Percentiles rank a stretch among this genome's conserved stretches.
Evolutionary conservation across 1,140 invertebrate genomes (phyloP).

Genomic region (Drosophila bifasciata): DNA sequence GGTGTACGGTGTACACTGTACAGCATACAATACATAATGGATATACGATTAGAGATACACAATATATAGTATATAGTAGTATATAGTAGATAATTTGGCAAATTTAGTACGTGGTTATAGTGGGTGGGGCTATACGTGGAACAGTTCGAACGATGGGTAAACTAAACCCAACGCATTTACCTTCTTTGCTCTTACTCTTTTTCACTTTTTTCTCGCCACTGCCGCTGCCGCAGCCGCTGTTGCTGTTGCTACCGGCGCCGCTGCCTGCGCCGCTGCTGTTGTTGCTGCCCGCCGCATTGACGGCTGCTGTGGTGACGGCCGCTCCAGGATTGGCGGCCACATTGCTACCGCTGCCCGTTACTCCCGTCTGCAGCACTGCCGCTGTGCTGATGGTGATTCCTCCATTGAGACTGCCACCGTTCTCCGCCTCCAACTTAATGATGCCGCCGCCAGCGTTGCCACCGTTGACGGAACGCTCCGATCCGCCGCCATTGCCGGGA

Average conservation of each 20-base stretch:
- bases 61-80: no score
- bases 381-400: not conserved
- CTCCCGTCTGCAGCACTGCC: not conserved
- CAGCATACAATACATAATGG: constrained; percentile 19
- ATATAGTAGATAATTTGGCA: no score
- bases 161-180: constrained; percentile 76
- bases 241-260: constrained; percentile 44
- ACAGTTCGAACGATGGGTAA: constrained; percentile 80
- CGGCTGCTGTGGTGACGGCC: constrained; percentile 14
- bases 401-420: constrained; percentile 5
- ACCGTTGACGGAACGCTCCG: constrained; percentile 44
- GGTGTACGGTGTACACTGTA: constrained; percentile 1
- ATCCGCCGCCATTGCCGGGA: constrained; percentile 56
- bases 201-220: constrained; percentile 84
- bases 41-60: constrained; percentile 17
- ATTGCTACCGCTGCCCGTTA: not conserved
- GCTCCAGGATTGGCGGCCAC: constrained; percentile 5
- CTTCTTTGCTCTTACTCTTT: constrained; percentile 84
- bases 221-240: constrained; percentile 64
- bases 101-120: constrained; percentile 26
- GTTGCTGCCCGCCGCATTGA: constrained; percentile 7
- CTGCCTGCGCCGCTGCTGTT: constrained; percentile 33
- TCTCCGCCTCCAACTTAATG: not conserved
- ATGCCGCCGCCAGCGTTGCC: constrained; percentile 18
- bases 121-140: constrained; percentile 2